Evolutionary conservation across 2,888 invertebrate species (phyloP), one percentile per base, ranked within the genome.

Genomic region (Oscheius sp.): DNA sequence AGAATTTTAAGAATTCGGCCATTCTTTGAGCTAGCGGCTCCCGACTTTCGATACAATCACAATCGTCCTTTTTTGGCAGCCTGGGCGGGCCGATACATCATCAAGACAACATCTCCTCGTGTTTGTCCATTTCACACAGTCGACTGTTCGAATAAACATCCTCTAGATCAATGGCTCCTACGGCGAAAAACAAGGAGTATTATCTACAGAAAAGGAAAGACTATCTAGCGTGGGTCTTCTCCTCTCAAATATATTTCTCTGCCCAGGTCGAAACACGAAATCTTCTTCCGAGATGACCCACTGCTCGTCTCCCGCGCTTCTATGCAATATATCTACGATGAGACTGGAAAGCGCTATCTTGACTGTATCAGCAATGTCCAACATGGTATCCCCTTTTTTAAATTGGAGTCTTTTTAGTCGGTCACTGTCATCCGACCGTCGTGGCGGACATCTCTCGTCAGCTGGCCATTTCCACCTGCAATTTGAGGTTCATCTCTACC

Each of bases 311-410:
- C 95, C 1, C 92, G 93, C 56, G 98, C 94, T 1, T 91, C 93
- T 86, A 95, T 93, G 35, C 97, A 97, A 89, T 98, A 94, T 90
- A 94, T 99, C 94, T 98, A 93, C 89, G 96, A 98, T 89, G 97
- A 98, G 89, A 92, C 92, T 74, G 95, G 94, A 43, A 93, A 93
- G 76, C 92, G 93, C 78, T 98, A 94, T 89, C 91, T 99, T 87
- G 98, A 99, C 89, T 98, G 98, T 90, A 97, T 99, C 90, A 98
- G 98, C 90, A 99, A 99, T 90, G 98, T 99, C 25, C 95, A 96
- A 5, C 97, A 98, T 89, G 97, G 97, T 97, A 91, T 27, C 29
- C 12, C 3, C 5, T 56, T 16, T 21, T 25, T 56, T 46, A 16
- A 16, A 46, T 16, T 16, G 13, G 13, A 13, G 13, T 46, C 13